A percentile compares a stretch with the other conserved stretches of the same genome.
Evolutionary conservation across 1,140 invertebrate genomes (phyloP).

Genomic region (Diachasma alloeum): DNA sequence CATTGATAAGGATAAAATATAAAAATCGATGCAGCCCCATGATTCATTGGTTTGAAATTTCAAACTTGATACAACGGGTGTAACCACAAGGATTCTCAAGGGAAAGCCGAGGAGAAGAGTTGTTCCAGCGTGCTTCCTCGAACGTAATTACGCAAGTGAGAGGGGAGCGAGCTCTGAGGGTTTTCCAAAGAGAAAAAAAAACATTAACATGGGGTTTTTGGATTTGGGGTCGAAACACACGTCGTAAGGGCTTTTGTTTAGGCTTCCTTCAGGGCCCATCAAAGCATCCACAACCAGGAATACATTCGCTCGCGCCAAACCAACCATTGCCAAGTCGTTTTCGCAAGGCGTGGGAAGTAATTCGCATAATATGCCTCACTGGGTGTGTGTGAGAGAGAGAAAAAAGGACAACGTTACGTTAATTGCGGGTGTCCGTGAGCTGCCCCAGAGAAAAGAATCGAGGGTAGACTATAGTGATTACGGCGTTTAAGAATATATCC

Average conservation of each 20-base stretch:
- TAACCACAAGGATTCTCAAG: not conserved
- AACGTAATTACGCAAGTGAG: not conserved
- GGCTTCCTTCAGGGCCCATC: not conserved
- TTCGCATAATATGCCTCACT: slow-evolving; percentile 9
- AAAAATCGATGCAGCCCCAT: not conserved
- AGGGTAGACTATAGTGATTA: slow-evolving; percentile 36
- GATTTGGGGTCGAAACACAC: slow-evolving; percentile 4
- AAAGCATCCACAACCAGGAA: not conserved
- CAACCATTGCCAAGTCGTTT: not conserved
- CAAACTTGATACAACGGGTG: not conserved
- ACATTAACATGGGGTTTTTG: not conserved
- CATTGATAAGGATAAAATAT: too few species aligned
- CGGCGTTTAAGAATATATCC: slow-evolving; percentile 46
- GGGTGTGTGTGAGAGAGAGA: not conserved
- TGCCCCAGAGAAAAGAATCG: not conserved
- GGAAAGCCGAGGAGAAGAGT: not conserved
- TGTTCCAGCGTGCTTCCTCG: not conserved
- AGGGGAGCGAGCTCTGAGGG: not conserved
- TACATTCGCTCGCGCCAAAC: not conserved
- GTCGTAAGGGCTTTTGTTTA: slow-evolving; percentile 9
- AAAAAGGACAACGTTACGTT: slow-evolving; percentile 12
- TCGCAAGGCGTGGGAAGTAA: slow-evolving; percentile 16
- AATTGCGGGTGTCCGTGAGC: slow-evolving; percentile 43
- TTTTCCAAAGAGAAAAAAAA: not conserved
- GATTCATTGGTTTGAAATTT: not conserved